Base-by-base conservation (phyloP, 2,113 vertebrate genomes). In the Psilopogon haemacephalus region DNA sequence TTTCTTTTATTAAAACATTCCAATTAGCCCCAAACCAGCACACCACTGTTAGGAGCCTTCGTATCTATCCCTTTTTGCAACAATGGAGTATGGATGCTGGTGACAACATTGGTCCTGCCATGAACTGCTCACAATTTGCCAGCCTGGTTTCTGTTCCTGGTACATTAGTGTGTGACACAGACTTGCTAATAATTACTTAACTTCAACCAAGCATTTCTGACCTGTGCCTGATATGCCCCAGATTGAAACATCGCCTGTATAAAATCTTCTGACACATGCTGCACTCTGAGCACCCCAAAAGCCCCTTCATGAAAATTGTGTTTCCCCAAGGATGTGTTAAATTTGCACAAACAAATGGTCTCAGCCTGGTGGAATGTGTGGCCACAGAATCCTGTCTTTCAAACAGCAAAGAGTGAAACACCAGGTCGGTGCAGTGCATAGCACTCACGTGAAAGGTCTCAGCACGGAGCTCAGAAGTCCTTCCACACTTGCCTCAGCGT, bases 401-500 rank as follows among this genome's bases (percentile, higher is more conserved):
- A 63, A 78, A 55, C 17, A 52, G 26, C 86, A 44, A 77, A 73
- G 56, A 50, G 13, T 23, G 33, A 67, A 90, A 46, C 30, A 23
- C 14, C 3, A 0, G 20, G 26, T 73, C 68, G 33, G 55, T 5
- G 21, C 20, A 55, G 37, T 33, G 9, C 3, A 9, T 0, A 60
- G 30, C 16, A 21, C 27, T 68, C 20, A 8, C 8, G 3, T 8
- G 46, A 50, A 63, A 74, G 16, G 11, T 44, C 67, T 75, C 59
- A 52, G 27, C 30, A 13, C 30, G 28, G 65, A 80, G n/a, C 40
- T 70, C 79, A 15, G 20, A 48, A 50, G 55, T 35, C 9, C 52
- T 32, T 62, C 38, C 48, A 28, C 4, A 38, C 9, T 28, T 65
- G 35, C 64, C 33, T 58, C 72, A 37, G 8, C n/a, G 54, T n/a